Conservation (phyloP, 2,797 vertebrate genomes). For the Numenius phaeopus region DNA sequence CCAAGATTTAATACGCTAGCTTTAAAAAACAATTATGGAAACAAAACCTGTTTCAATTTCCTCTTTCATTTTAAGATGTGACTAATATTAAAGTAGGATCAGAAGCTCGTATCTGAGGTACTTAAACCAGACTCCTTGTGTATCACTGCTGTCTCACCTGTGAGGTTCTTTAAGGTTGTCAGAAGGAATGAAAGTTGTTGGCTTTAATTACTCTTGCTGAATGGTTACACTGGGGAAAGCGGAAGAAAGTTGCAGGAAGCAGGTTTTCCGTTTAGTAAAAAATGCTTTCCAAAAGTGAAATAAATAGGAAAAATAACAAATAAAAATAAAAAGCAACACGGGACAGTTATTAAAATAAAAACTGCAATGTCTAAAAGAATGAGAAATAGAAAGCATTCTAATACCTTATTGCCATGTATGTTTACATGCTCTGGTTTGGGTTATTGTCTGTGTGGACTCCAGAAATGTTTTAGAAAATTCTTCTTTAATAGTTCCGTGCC, state of each 20-base stretch:
- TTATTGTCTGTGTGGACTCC: not conserved
- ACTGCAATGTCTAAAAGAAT: not conserved
- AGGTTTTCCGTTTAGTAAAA: not conserved
- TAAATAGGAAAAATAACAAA: not conserved
- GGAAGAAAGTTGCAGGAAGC: not conserved
- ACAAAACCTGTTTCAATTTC: constrained; percentile 55
- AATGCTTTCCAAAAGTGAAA: not conserved
- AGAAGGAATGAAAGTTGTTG: constrained; percentile 11
- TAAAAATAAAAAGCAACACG: not conserved
- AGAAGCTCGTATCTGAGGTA: constrained; percentile 15
- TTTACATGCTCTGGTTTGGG: not conserved
- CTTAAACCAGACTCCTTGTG: not conserved
- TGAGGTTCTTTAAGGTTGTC: not conserved
- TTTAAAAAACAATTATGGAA: constrained; percentile 59
- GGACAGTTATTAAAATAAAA: not conserved
- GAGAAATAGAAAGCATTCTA: not conserved
- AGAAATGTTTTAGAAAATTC: not conserved
- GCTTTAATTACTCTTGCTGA: constrained; percentile 35
- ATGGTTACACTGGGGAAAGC: not conserved
- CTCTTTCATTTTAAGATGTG: constrained; percentile 52
- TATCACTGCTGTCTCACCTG: constrained; percentile 5
- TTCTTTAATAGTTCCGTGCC: not conserved
- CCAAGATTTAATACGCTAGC: constrained; percentile 38
- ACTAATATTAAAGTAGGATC: constrained; percentile 60
- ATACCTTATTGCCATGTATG: not conserved